Conservation (phyloP, 2,797 vertebrate species). For the Pangasius sanitwongsei region DNA sequence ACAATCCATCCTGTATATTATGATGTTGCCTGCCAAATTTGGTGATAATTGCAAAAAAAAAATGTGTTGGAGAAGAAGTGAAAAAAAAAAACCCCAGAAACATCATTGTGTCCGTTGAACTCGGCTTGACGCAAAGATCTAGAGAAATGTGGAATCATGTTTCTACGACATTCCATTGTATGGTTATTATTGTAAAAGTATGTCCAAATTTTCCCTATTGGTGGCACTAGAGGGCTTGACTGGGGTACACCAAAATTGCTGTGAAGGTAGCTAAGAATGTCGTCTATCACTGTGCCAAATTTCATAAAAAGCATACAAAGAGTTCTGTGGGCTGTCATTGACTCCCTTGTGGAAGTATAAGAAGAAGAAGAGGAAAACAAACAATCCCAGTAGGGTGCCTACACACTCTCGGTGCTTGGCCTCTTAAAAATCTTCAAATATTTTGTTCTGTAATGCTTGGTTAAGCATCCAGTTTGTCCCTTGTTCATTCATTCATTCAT, state of each 20-base stretch:
- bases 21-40: background rate
- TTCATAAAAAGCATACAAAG: no score
- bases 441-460: background rate
- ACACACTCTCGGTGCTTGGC: background rate
- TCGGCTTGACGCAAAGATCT: background rate
- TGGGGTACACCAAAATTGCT: no score
- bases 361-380: background rate
- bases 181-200: no score
- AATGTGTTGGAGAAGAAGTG: background rate
- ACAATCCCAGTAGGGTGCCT: background rate
- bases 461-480: background rate
- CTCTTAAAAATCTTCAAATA: background rate
- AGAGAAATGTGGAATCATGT: background rate
- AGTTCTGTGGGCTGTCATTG: background rate
- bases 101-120: background rate
- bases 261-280: no score
- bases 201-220: no score
- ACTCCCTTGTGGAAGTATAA: background rate
- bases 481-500: background rate
- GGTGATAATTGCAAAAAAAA: background rate
- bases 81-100: background rate
- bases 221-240: no score
- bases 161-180: background rate
- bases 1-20: background rate
- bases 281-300: no score